Evolutionary conservation across 2,888 invertebrate genomes (phyloP), one percentile per base, ranked within the genome.

Genomic region (Meandrusa payeni): DNA sequence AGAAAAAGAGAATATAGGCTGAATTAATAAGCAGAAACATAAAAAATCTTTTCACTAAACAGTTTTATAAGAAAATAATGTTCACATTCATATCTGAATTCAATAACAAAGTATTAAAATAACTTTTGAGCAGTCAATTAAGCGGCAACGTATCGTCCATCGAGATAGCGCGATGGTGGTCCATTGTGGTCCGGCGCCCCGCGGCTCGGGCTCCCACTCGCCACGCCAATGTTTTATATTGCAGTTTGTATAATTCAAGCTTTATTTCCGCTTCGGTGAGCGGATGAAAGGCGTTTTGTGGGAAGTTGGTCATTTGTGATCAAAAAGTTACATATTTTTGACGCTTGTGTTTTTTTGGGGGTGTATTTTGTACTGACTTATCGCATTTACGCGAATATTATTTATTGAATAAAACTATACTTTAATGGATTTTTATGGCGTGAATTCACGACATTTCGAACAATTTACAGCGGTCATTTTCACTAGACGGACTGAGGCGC

Each of bases 61-160:
- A n/a, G n/a, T n/a, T n/a, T n/a, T n/a, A n/a, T n/a, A n/a, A n/a
- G n/a, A n/a, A n/a, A n/a, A n/a, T n/a, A n/a, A n/a, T n/a, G n/a
- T n/a, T n/a, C n/a, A n/a, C n/a, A 23, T 37, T 41, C 28, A n/a
- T 38, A 68, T 69, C 59, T 47, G 61, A 59, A 67, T 69, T 69
- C 65, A 79, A 77, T 79, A 80, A 76, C 66, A 69, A 76, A 74
- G 73, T 81, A 86, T 86, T 82, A 79, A 76, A 81, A 76, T 78
- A 76, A 69, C 73, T 65, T 82, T 85, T 85, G 81, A 85, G 83
- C 67, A 83, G 76, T 86, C 86, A 86, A 87, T 86, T 85, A 82
- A 78, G 85, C 83, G 82, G 76, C 67, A 77, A 76, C 70, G 74
- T 80, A 82, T 79, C 78, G 83, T 72, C 77, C 79, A 82, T 83